Evolutionary conservation across 1,140 invertebrate species (phyloP).

Genomic region (Vanessa atalanta): DNA sequence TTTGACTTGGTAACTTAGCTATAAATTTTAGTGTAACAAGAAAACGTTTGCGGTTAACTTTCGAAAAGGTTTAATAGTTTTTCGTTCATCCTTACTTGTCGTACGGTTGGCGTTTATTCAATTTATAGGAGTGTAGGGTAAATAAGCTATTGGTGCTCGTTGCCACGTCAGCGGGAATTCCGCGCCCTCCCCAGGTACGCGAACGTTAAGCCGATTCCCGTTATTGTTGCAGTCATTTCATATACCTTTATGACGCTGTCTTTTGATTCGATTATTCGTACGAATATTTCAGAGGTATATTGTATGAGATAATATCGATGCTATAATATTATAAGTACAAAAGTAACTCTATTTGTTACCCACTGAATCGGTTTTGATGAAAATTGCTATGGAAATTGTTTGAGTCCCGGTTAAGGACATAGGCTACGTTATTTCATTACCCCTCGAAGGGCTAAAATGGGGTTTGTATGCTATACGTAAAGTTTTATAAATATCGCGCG

Average conservation of each 20-base stretch:
- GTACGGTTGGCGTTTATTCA: slow-evolving; percentile 63
- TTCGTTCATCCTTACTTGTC: slow-evolving; percentile 51
- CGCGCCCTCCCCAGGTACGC: slow-evolving; percentile 49
- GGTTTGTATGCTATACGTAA: too few relatives aligned
- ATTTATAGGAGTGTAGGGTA: slow-evolving; percentile 65
- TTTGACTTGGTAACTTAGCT: slow-evolving; percentile 47
- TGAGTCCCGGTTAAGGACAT: too few relatives aligned
- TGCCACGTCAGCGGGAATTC: slow-evolving; percentile 63
- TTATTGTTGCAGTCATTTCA: slow-evolving; percentile 59
- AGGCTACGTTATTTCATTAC: too few relatives aligned
- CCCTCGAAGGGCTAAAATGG: too few relatives aligned
- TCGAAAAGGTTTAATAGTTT: slow-evolving; percentile 44
- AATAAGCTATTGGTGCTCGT: slow-evolving; percentile 60
- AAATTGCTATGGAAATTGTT: too few relatives aligned
- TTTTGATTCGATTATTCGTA: slow-evolving; percentile 11
- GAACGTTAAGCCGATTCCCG: slow-evolving; percentile 60
- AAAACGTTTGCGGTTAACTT: slow-evolving; percentile 35
- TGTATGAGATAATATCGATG: not conserved
- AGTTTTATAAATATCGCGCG: too few relatives aligned
- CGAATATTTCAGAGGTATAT: not conserved
- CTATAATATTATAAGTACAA: not conserved
- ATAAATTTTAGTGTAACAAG: slow-evolving; percentile 48
- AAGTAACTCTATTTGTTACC: too few relatives aligned
- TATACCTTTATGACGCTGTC: slow-evolving; percentile 44
- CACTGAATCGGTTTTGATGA: too few relatives aligned